Conservation (phyloP, 1,140 invertebrate species). For the Zaprionus davidi region DNA sequence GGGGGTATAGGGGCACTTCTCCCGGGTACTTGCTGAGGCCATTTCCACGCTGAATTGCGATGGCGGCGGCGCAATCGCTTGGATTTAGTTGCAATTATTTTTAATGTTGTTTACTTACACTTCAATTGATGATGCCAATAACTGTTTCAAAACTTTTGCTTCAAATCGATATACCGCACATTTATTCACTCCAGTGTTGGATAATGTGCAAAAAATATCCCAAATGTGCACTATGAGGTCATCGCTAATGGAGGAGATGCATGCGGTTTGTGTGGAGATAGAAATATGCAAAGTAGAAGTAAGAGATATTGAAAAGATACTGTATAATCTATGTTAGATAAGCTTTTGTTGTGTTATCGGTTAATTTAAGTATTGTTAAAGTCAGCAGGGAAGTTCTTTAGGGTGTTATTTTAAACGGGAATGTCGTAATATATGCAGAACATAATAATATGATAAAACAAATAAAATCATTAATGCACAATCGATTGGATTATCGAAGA, state of each 20-base stretch:
- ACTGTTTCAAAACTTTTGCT: slow-evolving; percentile 75
- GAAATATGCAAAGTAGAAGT: background rate
- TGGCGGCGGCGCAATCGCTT: slow-evolving; percentile 73
- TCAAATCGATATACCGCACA: slow-evolving; percentile 62
- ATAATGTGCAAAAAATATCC: slow-evolving; percentile 28
- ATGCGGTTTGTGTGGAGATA: background rate
- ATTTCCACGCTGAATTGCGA: slow-evolving; percentile 75
- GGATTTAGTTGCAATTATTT: slow-evolving; percentile 83
- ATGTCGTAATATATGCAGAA: no score
- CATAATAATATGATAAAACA: no score
- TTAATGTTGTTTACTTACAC: slow-evolving; percentile 83
- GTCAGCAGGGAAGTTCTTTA: no score
- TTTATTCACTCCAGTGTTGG: slow-evolving; percentile 33
- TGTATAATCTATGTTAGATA: background rate
- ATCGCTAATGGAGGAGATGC: background rate
- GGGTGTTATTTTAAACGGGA: no score
- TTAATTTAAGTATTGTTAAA: background rate
- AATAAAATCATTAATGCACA: no score
- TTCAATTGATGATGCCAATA: slow-evolving; percentile 83
- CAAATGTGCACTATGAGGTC: slow-evolving; percentile 1
- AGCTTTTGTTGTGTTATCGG: background rate
- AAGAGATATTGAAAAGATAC: background rate
- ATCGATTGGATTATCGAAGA: no score
- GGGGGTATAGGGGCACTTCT: background rate
- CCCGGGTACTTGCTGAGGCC: slow-evolving; percentile 35